These are phyloP conservation scores for Hoplodrina blanda DNA, from an alignment of 2,888 invertebrate species.

Conservation along the genomic window DNA sequence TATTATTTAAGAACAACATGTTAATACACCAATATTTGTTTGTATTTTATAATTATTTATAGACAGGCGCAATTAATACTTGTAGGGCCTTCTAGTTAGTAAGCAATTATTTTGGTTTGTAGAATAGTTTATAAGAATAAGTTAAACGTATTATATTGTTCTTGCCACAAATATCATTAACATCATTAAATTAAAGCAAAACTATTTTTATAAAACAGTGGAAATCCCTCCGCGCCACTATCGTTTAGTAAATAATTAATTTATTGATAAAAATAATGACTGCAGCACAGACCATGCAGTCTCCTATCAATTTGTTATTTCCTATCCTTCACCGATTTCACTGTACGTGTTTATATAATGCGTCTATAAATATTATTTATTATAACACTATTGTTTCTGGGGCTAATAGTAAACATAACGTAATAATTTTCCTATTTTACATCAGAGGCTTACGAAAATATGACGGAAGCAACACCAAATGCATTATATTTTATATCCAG, in stretches of 20 bases:
- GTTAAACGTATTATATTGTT: constrained; percentile 9
- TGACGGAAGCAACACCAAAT: constrained; percentile 1
- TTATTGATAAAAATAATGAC: constrained; percentile 20
- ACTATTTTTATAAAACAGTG: not conserved
- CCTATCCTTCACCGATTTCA: not conserved
- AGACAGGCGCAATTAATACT: not conserved
- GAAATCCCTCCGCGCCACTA: not conserved
- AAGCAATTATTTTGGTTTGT: not conserved
- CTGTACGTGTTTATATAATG: not conserved
- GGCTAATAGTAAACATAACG: constrained; percentile 1
- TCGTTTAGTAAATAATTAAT: not conserved
- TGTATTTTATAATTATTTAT: constrained; percentile 8
- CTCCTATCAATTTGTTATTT: constrained; percentile 4
- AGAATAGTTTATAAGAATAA: constrained; percentile 7
- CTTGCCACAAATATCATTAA: constrained; percentile 50
- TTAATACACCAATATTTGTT: not conserved
- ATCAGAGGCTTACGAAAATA: not conserved
- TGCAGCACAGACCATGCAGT: not conserved
- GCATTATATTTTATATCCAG: not conserved
- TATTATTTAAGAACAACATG: not conserved
- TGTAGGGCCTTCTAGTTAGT: not conserved
- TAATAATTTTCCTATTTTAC: not conserved
- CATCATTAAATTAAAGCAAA: not conserved
- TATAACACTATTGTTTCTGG: not conserved
- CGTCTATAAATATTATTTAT: not conserved